These are phyloP conservation scores for Trinorchestia longiramus DNA, from an alignment of 1,140 invertebrate genomes.

Conservation along the genomic window DNA sequence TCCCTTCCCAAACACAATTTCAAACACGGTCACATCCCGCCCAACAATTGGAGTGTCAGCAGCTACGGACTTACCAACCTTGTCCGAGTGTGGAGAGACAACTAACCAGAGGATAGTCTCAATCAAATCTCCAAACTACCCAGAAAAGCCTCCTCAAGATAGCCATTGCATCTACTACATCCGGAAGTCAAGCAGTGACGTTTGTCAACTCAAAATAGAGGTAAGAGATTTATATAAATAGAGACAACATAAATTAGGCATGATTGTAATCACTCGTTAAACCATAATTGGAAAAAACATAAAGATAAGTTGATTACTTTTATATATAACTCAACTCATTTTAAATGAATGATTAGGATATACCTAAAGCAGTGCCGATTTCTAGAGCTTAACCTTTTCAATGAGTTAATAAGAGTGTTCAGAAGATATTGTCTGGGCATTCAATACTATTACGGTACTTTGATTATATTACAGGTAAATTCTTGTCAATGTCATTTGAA, in stretches of 20 bases:
- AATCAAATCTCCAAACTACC: slow-evolving; percentile 14
- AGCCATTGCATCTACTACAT: slow-evolving; percentile 1
- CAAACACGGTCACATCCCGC: background rate
- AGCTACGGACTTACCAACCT: background rate
- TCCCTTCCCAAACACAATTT: too few relatives aligned
- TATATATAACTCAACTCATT: too few relatives aligned
- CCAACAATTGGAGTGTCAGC: background rate
- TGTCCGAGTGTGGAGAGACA: background rate
- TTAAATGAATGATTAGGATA: too few relatives aligned
- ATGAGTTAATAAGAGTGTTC: too few relatives aligned
- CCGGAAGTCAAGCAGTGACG: background rate
- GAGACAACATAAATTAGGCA: background rate
- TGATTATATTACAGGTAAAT: too few relatives aligned
- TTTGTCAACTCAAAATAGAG: slow-evolving; percentile 46
- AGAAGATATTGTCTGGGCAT: too few relatives aligned
- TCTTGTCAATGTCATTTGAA: too few relatives aligned
- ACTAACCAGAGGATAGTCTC: background rate
- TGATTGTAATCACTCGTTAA: background rate
- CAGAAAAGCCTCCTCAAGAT: background rate
- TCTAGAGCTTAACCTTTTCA: too few relatives aligned
- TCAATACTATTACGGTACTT: too few relatives aligned
- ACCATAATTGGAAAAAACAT: too few relatives aligned
- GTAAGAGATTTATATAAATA: background rate
- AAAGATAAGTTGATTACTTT: too few relatives aligned
- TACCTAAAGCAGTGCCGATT: too few relatives aligned